A percentile compares a stretch with the other conserved stretches of the same genome.
phyloP scores from a whole-genome alignment of 1,140 invertebrate species.

The Atta cephalotes region DNA sequence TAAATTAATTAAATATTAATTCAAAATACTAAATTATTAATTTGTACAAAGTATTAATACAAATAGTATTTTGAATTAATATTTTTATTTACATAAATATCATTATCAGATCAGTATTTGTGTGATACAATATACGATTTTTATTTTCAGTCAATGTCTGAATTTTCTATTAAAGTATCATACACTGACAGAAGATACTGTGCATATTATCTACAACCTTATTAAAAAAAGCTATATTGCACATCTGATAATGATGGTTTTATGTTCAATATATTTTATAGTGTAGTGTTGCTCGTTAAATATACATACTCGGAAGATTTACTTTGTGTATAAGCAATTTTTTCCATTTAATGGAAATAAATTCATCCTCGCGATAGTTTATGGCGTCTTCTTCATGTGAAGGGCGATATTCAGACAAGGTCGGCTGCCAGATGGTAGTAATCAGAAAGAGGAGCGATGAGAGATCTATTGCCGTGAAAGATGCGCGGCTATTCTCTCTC shows the following conservation, averaged over 20 bases:
- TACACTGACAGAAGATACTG: background rate
- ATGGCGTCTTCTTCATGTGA: constrained; percentile 5
- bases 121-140: background rate
- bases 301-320: background rate
- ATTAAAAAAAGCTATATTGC: background rate
- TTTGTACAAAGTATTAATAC: too few relatives aligned
- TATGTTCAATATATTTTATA: constrained; percentile 15
- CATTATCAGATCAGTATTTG: background rate
- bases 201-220: background rate
- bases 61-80: background rate
- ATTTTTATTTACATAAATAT: background rate
- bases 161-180: background rate
- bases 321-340: background rate
- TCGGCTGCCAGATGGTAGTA: constrained; percentile 46
- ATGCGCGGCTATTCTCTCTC: constrained; percentile 14
- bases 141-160: background rate
- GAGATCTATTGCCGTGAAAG: constrained; percentile 56
- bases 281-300: background rate
- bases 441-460: constrained; percentile 49
- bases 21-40: too few relatives aligned
- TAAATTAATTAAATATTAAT: background rate
- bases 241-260: background rate
- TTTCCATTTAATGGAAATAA: constrained; percentile 32
- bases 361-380: constrained; percentile 17
- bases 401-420: constrained; percentile 6